phyloP scores from a whole-genome alignment of 1,140 invertebrate genomes.

The Drosophila paulistorum region DNA sequence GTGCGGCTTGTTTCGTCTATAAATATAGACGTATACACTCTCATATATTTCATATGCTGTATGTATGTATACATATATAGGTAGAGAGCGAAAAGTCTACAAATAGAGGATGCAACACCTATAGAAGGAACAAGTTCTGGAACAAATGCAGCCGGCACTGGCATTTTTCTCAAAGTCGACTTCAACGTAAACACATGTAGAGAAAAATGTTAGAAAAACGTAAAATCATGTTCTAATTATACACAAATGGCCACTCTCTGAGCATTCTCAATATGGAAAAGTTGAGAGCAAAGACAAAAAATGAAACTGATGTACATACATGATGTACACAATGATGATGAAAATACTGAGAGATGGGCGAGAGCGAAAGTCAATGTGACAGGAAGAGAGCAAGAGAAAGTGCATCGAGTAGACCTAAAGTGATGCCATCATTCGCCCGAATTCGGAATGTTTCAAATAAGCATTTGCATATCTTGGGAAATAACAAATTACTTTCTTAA shows the following conservation, averaged over 20 bases:
- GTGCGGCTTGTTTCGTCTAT: conserved; percentile 14
- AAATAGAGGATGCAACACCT: conserved; percentile 36
- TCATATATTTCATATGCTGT: conserved; percentile 21
- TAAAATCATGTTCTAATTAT: conserved; percentile 79
- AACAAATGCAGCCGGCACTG: conserved; percentile 72
- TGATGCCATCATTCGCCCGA: conserved; percentile 1
- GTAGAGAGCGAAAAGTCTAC: conserved; percentile 28
- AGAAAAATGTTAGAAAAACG: conserved; percentile 61
- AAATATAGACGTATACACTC: conserved; percentile 31
- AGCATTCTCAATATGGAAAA: conserved; percentile 28
- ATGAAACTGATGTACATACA: conserved; percentile 2
- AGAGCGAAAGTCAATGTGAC: conserved; percentile 23
- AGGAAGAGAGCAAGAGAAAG: conserved; percentile 13
- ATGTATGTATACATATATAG: conserved; percentile 15
- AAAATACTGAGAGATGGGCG: background rate
- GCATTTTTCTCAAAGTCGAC: conserved; percentile 63
- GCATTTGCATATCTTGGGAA: background rate
- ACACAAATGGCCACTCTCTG: conserved; percentile 47
- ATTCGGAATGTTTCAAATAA: background rate
- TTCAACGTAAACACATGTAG: conserved; percentile 61
- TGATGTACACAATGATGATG: background rate
- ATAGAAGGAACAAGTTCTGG: conserved; percentile 64
- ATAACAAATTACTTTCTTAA: background rate
- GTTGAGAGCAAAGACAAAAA: background rate
- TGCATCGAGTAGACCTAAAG: background rate